Evolutionary conservation across 2,113 vertebrate species (phyloP).

Genomic region (Ramphastos sulfuratus): DNA sequence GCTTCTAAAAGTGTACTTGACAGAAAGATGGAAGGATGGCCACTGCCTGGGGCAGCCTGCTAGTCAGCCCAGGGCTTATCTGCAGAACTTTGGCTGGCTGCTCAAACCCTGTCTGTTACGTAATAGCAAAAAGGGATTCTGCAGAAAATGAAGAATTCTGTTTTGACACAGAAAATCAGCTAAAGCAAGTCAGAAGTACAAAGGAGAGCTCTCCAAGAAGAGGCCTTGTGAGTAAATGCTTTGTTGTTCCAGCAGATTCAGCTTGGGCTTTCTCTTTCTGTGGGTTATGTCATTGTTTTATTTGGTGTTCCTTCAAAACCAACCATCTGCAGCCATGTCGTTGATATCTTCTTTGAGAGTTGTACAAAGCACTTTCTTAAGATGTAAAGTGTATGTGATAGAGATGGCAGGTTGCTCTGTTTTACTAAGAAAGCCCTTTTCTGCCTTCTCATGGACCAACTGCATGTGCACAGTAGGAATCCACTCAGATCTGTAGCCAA

Average conservation of each 20-base stretch:
- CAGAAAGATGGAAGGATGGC: not conserved
- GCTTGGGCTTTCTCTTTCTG: slow-evolving; percentile 30
- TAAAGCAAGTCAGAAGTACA: not conserved
- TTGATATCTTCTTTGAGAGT: not conserved
- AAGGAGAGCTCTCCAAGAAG: not conserved
- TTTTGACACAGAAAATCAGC: not conserved
- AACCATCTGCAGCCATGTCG: slow-evolving; percentile 15
- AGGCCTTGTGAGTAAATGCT: not conserved
- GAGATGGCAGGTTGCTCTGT: not conserved
- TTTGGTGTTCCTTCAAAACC: slow-evolving; percentile 45
- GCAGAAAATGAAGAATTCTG: not conserved
- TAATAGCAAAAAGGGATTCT: not conserved
- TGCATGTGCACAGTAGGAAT: slow-evolving; percentile 36
- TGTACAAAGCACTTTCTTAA: not conserved
- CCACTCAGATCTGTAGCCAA: slow-evolving; percentile 47
- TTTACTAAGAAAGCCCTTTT: slow-evolving; percentile 42
- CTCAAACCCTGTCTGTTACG: not conserved
- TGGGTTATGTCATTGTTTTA: slow-evolving; percentile 50
- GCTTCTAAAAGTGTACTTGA: not conserved
- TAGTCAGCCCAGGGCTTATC: not conserved
- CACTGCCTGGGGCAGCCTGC: not conserved
- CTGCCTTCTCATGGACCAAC: slow-evolving; percentile 48
- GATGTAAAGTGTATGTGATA: not conserved
- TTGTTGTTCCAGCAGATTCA: slow-evolving; percentile 18
- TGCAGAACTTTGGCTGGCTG: not conserved